Evolutionary conservation across 2,888 invertebrate species (phyloP), one percentile per base, ranked within the genome.

Genomic region (Lycocerus yunnanus): DNA sequence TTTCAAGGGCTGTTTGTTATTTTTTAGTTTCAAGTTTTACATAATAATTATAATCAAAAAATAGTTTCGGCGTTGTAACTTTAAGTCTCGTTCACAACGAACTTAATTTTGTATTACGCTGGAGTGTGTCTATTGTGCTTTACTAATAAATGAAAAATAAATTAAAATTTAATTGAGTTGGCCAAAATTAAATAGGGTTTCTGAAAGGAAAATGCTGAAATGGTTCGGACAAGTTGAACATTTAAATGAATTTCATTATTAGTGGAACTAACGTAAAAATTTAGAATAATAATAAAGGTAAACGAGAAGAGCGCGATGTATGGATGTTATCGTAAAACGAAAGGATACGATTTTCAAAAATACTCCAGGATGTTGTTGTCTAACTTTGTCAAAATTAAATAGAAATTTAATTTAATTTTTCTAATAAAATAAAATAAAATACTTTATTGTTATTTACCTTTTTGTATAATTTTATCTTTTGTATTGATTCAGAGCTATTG

Each of bases 401-500:
- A n/a, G 10, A n/a, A 27, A n/a, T n/a, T 43, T n/a, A n/a, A 43
- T 43, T 43, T 43, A 43, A 43, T 43, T 43, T 43, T 43, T 43
- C 2, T 61, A 63, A 63, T 63, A 20, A 63, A 63, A 18, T 63
- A 20, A 63, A 63, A 18, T 18, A 63, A 63, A 18, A 58, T 21
- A 15, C 66, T 58, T 66, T 58, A 21, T 20, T 58, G 16, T 65
- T 65, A 21, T 20, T 14, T 58, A 27, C 68, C 16, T 68, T 58
- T 43, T 27, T 43, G 21, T 65, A 70, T 59, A 71, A 65, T 65
- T 71, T 65, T 59, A 61, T 69, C 21, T 71, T 15, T 66, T 66
- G n/a, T 71, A 63, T 63, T 15, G 65, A 58, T 63, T 58, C 65
- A 1, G 18, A 11, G 8, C 14, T n/a, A 20, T 21, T 58, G 58